Base-by-base conservation (phyloP, 2,113 vertebrate species). In the Arothron firmamentum region DNA sequence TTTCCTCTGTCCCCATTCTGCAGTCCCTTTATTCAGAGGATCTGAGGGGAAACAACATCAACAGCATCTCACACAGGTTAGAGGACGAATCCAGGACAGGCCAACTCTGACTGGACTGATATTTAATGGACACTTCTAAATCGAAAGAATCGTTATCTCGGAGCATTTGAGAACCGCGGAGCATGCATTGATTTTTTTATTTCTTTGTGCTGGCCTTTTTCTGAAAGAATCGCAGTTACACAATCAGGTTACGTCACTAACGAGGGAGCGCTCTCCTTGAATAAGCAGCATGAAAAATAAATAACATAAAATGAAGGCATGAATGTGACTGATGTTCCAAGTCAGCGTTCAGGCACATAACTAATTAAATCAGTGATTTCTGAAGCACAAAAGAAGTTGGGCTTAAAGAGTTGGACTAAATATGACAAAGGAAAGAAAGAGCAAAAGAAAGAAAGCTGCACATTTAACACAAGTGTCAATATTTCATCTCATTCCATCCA, bases 1-100 rank as follows among this genome's bases (percentile, higher is more conserved):
- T 52, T 41, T 81, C 67, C 81, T 84, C 56, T 60, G 75, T 52
- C 59, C 43, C 54, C 56, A 60, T 52, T 65, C 56, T 21, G 31
- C 21, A 46, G 45, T 43, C 23, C 16, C 65, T 67, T 47, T 61
- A 47, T 71, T 58, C 10, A 9, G 23, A 58, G 63, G 63, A 62
- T 72, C 84, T 85, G 47, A 52, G 65, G 52, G 21, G 71, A 76
- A 62, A 59, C 51, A 56, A 38, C 34, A 61, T 16, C 41, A 59
- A 12, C 53, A 15, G 70, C 17, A 52, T 42, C 50, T 38, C 61
- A 51, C 7, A 72, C 42, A 57, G 28, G 28, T 20, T 34, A 3
- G 17, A 31, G 52, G 46, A 74, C 59, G 49, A 3, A 20, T 79
- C 75, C 75, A 61, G 80, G 57, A 52, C 48, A 28, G 62, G 79